A percentile compares a stretch with the other conserved stretches of the same genome.
phyloP scores from a whole-genome alignment of 2,797 vertebrate species.

The Pipistrellus nathusii region DNA sequence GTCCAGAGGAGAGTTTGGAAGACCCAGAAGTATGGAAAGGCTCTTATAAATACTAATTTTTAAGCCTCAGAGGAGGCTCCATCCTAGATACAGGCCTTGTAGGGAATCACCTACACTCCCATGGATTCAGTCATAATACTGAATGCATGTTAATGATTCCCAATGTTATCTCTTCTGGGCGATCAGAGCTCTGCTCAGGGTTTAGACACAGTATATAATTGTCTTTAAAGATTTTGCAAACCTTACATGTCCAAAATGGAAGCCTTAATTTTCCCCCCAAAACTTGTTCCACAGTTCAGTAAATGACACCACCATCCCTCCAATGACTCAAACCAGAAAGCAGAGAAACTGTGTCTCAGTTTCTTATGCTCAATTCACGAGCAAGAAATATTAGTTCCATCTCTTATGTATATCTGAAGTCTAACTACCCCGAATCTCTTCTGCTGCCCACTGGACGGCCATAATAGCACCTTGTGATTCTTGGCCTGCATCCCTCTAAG shows the following conservation, averaged over 20 bases:
- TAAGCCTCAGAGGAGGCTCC: neutral
- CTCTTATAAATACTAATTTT: neutral
- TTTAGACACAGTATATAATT: neutral
- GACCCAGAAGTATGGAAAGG: neutral
- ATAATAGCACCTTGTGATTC: too few relatives aligned
- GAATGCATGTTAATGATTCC: neutral
- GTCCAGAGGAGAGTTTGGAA: neutral
- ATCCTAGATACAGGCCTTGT: neutral
- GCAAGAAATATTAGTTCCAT: neutral
- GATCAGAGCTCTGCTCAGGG: neutral
- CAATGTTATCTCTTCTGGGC: neutral
- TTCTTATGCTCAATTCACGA: neutral
- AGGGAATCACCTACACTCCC: neutral
- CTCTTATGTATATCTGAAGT: neutral
- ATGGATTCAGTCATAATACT: neutral
- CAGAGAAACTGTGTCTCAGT: neutral
- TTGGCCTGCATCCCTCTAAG: neutral
- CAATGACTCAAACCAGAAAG: neutral
- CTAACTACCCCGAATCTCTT: neutral
- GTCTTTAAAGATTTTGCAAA: neutral
- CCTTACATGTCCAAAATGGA: neutral
- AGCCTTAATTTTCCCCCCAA: neutral
- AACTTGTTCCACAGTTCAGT: neutral
- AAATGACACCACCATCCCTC: neutral
- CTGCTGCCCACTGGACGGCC: neutral